phyloP scores from a whole-genome alignment of 1,140 invertebrate species.

The Cydia amplana region DNA sequence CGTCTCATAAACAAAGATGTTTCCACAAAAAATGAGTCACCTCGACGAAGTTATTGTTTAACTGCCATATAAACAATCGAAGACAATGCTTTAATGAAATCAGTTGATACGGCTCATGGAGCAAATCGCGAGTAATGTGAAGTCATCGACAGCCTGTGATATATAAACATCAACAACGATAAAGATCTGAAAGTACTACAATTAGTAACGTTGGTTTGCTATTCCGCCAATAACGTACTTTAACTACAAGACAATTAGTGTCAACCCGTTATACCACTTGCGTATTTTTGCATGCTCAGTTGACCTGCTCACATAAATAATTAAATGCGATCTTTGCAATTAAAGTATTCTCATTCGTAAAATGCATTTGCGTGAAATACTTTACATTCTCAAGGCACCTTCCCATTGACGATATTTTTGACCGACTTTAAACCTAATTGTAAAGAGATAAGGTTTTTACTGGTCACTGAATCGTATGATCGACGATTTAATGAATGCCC shows the following conservation, averaged over 20 bases:
- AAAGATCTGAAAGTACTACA: not conserved
- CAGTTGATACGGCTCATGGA: conserved; percentile 13
- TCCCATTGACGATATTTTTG: not conserved
- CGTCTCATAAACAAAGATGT: not conserved
- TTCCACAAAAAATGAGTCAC: not conserved
- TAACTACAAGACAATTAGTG: too few relatives aligned
- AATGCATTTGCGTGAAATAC: not conserved
- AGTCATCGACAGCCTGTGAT: not conserved
- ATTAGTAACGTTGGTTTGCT: too few relatives aligned
- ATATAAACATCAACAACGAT: conserved; percentile 13
- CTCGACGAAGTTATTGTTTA: conserved; percentile 1
- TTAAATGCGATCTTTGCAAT: not conserved
- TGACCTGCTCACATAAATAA: not conserved
- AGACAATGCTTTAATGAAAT: conserved; percentile 19
- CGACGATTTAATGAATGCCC: conserved; percentile 20
- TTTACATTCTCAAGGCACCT: not conserved
- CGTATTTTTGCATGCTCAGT: too few relatives aligned
- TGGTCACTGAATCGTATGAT: not conserved
- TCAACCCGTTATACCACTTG: too few relatives aligned
- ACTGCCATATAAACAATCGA: conserved; percentile 2
- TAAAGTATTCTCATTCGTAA: not conserved
- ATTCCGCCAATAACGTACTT: too few relatives aligned
- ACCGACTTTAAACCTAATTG: not conserved
- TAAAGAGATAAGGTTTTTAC: not conserved
- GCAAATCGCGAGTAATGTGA: not conserved